phyloP scores from a whole-genome alignment of 2,797 vertebrate species.

The Philypnodon macrostomus region DNA sequence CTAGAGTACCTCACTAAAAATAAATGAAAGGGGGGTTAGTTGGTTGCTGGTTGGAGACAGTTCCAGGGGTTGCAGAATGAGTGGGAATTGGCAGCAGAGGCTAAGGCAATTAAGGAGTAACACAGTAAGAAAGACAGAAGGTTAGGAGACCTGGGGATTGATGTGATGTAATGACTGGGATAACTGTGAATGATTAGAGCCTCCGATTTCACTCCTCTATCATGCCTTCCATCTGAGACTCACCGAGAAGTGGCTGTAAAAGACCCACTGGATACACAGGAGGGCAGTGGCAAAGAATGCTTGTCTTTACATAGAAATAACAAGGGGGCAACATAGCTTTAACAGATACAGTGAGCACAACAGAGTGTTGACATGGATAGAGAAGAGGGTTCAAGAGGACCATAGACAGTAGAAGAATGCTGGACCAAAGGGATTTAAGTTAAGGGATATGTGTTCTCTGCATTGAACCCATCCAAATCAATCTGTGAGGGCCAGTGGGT shows the following conservation, averaged over 20 bases:
- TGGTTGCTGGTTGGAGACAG: slow-evolving; percentile 18
- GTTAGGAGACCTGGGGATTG: slow-evolving; percentile 46
- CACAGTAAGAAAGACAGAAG: slow-evolving; percentile 59
- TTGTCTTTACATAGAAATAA: slow-evolving; percentile 51
- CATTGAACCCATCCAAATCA: too few species aligned
- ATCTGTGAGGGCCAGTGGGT: too few species aligned
- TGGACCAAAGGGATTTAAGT: too few species aligned
- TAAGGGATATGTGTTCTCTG: too few species aligned
- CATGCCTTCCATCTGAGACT: slow-evolving; percentile 36
- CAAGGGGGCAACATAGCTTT: slow-evolving; percentile 42
- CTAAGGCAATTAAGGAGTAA: slow-evolving; percentile 68
- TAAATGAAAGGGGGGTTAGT: slow-evolving; percentile 58
- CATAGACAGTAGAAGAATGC: not conserved
- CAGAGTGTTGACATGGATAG: slow-evolving; percentile 23
- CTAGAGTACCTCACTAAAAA: slow-evolving; percentile 73
- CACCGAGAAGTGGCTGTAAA: slow-evolving; percentile 38
- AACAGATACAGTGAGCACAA: slow-evolving; percentile 63
- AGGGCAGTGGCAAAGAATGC: slow-evolving; percentile 41
- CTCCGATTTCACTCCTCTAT: slow-evolving; percentile 63
- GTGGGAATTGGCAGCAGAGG: slow-evolving; percentile 52
- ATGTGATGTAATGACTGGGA: slow-evolving; percentile 56
- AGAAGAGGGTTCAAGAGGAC: slow-evolving; percentile 19
- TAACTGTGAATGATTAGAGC: slow-evolving; percentile 57
- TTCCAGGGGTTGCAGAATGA: slow-evolving; percentile 35
- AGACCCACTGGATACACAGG: slow-evolving; percentile 30